phyloP scores from a whole-genome alignment of 2,888 invertebrate genomes.

The Lasioglossum zephyrum region DNA sequence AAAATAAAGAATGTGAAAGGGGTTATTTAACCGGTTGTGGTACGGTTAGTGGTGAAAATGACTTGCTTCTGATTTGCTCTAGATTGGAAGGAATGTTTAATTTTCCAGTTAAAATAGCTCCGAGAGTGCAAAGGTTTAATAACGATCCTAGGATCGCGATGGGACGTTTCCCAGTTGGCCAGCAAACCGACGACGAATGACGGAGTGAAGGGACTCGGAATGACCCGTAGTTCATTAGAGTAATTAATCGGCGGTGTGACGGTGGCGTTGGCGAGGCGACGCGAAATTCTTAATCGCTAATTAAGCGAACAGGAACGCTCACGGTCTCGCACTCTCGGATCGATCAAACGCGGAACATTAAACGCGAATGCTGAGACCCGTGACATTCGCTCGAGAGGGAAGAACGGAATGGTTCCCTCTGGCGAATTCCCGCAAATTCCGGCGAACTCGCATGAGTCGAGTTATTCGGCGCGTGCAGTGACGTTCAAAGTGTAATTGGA shows the following conservation, averaged over 20 bases:
- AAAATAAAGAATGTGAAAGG: too few relatives aligned
- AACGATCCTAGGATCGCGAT: slow-evolving; percentile 11
- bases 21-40: too few relatives aligned
- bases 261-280: neutral
- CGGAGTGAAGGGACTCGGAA: slow-evolving; percentile 9
- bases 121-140: neutral
- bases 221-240: neutral
- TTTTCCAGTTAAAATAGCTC: too few relatives aligned
- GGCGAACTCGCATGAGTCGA: neutral
- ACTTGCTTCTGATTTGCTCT: too few relatives aligned
- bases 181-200: slow-evolving; percentile 20
- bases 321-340: neutral
- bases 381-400: neutral
- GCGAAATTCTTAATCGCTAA: slow-evolving; percentile 37
- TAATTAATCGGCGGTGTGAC: slow-evolving; percentile 22
- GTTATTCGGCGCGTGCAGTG: neutral
- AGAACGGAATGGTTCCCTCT: neutral
- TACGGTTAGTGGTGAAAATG: too few relatives aligned
- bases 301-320: slow-evolving; percentile 13
- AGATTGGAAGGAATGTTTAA: too few relatives aligned
- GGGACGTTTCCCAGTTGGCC: slow-evolving; percentile 6
- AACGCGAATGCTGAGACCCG: neutral
- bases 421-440: neutral
- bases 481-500: neutral
- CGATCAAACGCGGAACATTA: neutral